Percentiles rank a stretch among this genome's conserved stretches.
Conservation (phyloP, 2,888 invertebrate genomes). For the Dryadula phaetusa region DNA sequence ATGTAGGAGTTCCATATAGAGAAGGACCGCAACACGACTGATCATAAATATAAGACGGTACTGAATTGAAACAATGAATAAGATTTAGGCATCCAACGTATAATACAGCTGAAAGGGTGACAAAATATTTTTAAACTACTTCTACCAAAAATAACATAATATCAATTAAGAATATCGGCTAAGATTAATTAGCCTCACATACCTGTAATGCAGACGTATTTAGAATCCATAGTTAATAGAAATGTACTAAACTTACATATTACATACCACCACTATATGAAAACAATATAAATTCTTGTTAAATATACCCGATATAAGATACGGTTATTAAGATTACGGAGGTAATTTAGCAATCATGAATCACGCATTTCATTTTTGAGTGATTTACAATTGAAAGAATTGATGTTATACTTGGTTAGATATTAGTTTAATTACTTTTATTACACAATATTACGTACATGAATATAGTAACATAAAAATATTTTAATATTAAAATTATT, state of each 20-base stretch:
- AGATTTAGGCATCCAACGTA: slow-evolving; percentile 6
- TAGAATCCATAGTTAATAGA: slow-evolving; percentile 25
- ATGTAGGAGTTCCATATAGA: slow-evolving; percentile 1
- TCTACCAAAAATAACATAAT: not conserved
- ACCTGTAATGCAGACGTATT: slow-evolving; percentile 14
- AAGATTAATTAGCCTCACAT: not conserved
- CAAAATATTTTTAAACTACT: not conserved
- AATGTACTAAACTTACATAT: slow-evolving; percentile 11
- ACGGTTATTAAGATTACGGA: slow-evolving; percentile 40
- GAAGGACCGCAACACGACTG: not conserved
- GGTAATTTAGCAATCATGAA: slow-evolving; percentile 32
- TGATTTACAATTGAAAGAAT: slow-evolving; percentile 37
- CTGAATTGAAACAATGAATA: slow-evolving; percentile 23
- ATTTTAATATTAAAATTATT: slow-evolving; percentile 18
- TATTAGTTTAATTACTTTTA: not conserved
- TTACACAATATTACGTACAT: not conserved
- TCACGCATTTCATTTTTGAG: slow-evolving; percentile 34
- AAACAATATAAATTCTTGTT: not conserved
- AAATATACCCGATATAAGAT: slow-evolving; percentile 25
- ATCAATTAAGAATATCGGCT: not conserved
- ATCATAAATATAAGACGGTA: slow-evolving; percentile 12
- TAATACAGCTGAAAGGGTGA: slow-evolving; percentile 30
- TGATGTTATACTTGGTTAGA: not conserved
- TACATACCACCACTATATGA: not conserved
- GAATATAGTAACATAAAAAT: not conserved